phyloP scores from a whole-genome alignment of 1,140 invertebrate species.

The Diploscapter pachys region DNA sequence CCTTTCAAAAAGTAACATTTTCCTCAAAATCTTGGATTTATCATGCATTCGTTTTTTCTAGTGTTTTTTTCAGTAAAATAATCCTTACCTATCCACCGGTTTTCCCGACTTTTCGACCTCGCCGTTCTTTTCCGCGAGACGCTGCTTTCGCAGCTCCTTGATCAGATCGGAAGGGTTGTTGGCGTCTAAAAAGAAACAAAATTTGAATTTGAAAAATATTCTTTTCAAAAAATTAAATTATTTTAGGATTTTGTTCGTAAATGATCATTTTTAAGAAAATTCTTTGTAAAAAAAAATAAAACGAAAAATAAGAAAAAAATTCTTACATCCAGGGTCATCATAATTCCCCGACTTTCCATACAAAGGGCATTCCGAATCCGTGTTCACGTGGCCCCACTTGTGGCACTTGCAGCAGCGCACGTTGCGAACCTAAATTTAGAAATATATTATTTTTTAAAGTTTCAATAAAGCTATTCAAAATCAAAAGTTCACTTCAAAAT shows the following conservation, averaged over 20 bases:
- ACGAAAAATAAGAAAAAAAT: slow-evolving; percentile 18
- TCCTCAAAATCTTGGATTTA: too few relatives aligned
- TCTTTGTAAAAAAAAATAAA: slow-evolving; percentile 5
- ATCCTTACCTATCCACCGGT: neutral
- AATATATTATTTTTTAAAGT: too few relatives aligned
- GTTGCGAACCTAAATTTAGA: slow-evolving; percentile 73
- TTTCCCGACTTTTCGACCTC: neutral
- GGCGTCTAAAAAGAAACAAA: slow-evolving; percentile 47
- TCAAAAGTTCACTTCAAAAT: too few relatives aligned
- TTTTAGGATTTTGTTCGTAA: slow-evolving; percentile 4
- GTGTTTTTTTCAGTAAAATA: too few relatives aligned
- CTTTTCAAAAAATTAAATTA: neutral
- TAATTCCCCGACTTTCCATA: slow-evolving; percentile 57
- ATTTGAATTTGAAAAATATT: neutral
- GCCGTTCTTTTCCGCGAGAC: slow-evolving; percentile 22
- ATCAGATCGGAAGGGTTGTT: slow-evolving; percentile 58
- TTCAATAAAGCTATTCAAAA: too few relatives aligned
- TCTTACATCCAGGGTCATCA: slow-evolving; percentile 56
- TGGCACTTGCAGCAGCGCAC: slow-evolving; percentile 97
- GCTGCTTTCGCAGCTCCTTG: slow-evolving; percentile 38
- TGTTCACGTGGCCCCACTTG: slow-evolving; percentile 99
- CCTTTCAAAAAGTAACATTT: too few relatives aligned
- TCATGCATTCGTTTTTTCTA: too few relatives aligned
- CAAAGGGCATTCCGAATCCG: slow-evolving; percentile 70
- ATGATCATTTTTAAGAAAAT: neutral